Evolutionary conservation across 2,888 invertebrate genomes (phyloP).

Genomic region (Cyclophora punctaria): DNA sequence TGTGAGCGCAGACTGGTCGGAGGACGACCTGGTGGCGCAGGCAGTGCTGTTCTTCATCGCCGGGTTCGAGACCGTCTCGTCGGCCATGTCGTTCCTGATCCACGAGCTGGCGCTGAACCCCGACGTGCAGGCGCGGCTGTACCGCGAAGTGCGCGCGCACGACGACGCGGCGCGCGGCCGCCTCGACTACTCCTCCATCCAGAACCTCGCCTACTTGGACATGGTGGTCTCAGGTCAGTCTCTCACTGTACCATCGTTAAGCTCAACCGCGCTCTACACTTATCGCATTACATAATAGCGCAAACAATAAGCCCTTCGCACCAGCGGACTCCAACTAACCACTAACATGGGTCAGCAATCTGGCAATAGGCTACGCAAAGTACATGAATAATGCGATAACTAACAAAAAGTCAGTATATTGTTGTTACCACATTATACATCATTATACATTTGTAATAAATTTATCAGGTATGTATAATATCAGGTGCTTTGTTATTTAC

Average conservation of each 20-base stretch:
- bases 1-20: slow-evolving; percentile 37
- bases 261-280: too few relatives aligned
- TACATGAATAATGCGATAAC: too few relatives aligned
- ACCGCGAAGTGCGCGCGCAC: slow-evolving; percentile 69
- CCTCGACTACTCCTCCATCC: slow-evolving; percentile 67
- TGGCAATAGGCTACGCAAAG: too few relatives aligned
- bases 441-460: too few relatives aligned
- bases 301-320: too few relatives aligned
- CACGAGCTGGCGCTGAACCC: slow-evolving; percentile 76
- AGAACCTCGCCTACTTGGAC: slow-evolving; percentile 76
- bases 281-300: too few relatives aligned
- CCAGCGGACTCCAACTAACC: too few relatives aligned
- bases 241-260: not conserved
- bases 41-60: slow-evolving; percentile 73
- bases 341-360: too few relatives aligned
- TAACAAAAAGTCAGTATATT: too few relatives aligned
- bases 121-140: slow-evolving; percentile 72
- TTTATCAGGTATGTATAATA: too few relatives aligned
- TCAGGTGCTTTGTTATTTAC: too few relatives aligned
- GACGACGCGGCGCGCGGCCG: slow-evolving; percentile 48
- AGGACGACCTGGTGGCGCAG: slow-evolving; percentile 61
- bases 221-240: slow-evolving; percentile 74
- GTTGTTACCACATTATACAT: too few relatives aligned
- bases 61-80: slow-evolving; percentile 70
- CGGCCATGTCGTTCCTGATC: slow-evolving; percentile 63